Percentiles rank a stretch among this genome's conserved stretches.
Conservation (phyloP, 2,888 invertebrate species). For the Cylindroiulus punctatus region DNA sequence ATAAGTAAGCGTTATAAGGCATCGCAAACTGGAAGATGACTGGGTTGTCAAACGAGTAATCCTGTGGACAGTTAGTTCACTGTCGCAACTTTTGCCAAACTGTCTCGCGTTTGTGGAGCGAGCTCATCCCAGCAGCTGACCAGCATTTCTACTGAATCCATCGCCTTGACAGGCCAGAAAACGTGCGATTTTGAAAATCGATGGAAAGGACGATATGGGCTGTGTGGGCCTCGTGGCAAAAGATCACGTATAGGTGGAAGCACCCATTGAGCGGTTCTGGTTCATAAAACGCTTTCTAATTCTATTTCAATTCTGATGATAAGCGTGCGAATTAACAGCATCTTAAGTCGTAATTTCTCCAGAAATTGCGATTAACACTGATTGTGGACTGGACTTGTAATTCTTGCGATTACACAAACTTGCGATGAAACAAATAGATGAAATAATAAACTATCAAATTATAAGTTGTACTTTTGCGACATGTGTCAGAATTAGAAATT, state of each 20-base stretch:
- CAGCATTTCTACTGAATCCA: conserved; percentile 24
- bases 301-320: too few species aligned
- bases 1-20: conserved; percentile 43
- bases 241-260: background rate
- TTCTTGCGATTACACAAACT: too few species aligned
- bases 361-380: too few species aligned
- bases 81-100: background rate
- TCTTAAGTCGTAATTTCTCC: too few species aligned
- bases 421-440: too few species aligned
- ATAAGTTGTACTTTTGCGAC: too few species aligned
- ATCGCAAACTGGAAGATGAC: background rate
- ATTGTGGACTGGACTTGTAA: too few species aligned
- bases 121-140: conserved; percentile 29
- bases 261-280: too few species aligned
- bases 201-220: background rate
- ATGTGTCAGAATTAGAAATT: too few species aligned
- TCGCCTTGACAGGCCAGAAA: background rate
- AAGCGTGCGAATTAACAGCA: too few species aligned
- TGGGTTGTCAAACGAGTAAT: conserved; percentile 14
- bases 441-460: too few species aligned
- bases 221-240: background rate
- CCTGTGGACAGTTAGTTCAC: background rate
- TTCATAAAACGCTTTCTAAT: too few species aligned
- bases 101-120: background rate
- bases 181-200: conserved; percentile 25